Conservation (phyloP, 1,140 invertebrate genomes). For the Zophobas morio region DNA sequence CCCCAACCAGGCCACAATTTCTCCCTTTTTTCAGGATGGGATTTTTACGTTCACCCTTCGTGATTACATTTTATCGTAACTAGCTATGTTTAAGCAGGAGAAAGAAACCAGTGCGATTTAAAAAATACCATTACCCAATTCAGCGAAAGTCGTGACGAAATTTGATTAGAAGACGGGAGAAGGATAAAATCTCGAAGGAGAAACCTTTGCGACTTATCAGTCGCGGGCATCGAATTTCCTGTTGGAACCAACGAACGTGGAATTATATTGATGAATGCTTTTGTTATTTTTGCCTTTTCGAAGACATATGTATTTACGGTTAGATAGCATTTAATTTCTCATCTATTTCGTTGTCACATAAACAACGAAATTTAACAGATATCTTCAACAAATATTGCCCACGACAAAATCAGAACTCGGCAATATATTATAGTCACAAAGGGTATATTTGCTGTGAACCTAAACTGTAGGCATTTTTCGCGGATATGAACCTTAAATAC, state of each 20-base stretch:
- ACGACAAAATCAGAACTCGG: no score
- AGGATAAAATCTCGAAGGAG: constrained; percentile 28
- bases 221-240: constrained; percentile 34
- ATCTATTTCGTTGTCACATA: not conserved
- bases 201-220: constrained; percentile 38
- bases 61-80: constrained; percentile 37
- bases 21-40: constrained; percentile 10
- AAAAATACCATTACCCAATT: constrained; percentile 43
- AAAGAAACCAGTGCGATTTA: constrained; percentile 40
- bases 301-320: constrained; percentile 10
- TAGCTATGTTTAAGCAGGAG: constrained; percentile 37
- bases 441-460: no score
- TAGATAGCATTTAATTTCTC: constrained; percentile 10
- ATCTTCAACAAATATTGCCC: no score
- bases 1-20: constrained; percentile 14
- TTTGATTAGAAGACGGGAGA: constrained; percentile 38
- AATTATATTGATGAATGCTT: constrained; percentile 34
- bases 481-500: no score
- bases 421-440: no score
- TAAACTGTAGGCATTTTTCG: no score
- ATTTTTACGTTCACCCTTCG: constrained; percentile 27
- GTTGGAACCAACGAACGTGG: constrained; percentile 20
- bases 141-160: constrained; percentile 36
- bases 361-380: no score
- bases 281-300: constrained; percentile 27